Evolutionary conservation across 2,888 invertebrate genomes (phyloP).

Genomic region (Lissocephala sabroskyi): DNA sequence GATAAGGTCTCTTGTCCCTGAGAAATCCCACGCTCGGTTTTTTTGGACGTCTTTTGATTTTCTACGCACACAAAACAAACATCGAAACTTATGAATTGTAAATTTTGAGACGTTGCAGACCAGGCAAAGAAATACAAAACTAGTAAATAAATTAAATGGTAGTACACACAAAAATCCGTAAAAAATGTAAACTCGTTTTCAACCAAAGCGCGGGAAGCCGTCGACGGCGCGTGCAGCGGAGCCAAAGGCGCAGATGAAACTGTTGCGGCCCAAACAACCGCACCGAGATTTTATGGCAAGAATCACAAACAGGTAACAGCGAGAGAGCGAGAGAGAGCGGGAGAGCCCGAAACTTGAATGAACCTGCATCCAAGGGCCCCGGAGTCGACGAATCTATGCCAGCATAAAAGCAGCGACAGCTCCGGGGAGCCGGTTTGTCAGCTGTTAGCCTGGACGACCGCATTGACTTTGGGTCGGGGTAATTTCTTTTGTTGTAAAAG

Average conservation of each 20-base stretch:
- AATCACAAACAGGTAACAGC: constrained; percentile 47
- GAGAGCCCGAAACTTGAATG: background rate
- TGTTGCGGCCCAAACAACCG: constrained; percentile 49
- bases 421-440: constrained; percentile 1
- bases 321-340: constrained; percentile 7
- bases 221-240: constrained; percentile 34
- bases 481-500: no score
- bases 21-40: background rate
- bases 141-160: constrained; percentile 34
- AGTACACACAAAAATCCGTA: constrained; percentile 40
- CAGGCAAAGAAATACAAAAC: constrained; percentile 7
- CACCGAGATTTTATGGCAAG: constrained; percentile 51
- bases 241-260: constrained; percentile 52
- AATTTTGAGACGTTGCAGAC: constrained; percentile 14
- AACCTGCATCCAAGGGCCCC: background rate
- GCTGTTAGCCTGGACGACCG: no score
- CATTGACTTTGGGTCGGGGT: no score
- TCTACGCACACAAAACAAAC: constrained; percentile 8
- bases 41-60: background rate
- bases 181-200: constrained; percentile 46
- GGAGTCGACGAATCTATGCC: background rate
- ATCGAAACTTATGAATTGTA: constrained; percentile 40
- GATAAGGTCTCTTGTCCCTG: no score
- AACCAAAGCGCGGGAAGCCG: background rate
- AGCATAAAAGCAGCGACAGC: background rate